Evolutionary conservation across 2,888 invertebrate genomes (phyloP).

Genomic region (Drosophila kambysellisi): DNA sequence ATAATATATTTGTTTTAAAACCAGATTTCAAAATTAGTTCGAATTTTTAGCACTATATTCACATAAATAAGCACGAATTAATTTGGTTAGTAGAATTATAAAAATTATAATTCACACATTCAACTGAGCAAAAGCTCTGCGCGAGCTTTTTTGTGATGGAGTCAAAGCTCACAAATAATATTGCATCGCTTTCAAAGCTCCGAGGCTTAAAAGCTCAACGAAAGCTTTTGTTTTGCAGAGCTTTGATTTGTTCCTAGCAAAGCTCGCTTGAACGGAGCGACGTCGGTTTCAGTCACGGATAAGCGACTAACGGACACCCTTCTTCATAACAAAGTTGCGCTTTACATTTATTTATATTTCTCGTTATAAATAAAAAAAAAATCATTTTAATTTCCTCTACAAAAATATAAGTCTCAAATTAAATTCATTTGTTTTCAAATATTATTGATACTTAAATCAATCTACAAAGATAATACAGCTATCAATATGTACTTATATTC

Average conservation of each 20-base stretch:
- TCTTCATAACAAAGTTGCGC: neutral
- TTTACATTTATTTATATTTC: neutral
- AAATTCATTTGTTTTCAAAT: neutral
- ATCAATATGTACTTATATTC: no score
- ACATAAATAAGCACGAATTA: neutral
- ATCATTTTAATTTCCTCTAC: neutral
- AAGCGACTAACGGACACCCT: constrained; percentile 1
- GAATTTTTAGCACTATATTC: neutral
- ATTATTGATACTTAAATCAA: neutral
- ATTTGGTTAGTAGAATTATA: neutral
- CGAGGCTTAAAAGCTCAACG: neutral
- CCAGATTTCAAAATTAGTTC: constrained; percentile 1
- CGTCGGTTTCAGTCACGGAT: neutral
- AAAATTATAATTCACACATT: neutral
- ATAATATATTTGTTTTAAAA: neutral
- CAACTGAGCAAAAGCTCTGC: constrained; percentile 7
- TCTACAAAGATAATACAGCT: neutral
- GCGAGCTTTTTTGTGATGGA: constrained; percentile 2
- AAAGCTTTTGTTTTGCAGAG: neutral
- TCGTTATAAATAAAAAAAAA: neutral
- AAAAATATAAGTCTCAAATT: neutral
- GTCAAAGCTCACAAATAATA: constrained; percentile 8
- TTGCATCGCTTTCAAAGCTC: neutral
- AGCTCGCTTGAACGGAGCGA: constrained; percentile 6
- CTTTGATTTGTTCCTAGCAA: constrained; percentile 28